Evolutionary conservation across 2,113 vertebrate genomes (phyloP).

Genomic region (Eurypyga helias): DNA sequence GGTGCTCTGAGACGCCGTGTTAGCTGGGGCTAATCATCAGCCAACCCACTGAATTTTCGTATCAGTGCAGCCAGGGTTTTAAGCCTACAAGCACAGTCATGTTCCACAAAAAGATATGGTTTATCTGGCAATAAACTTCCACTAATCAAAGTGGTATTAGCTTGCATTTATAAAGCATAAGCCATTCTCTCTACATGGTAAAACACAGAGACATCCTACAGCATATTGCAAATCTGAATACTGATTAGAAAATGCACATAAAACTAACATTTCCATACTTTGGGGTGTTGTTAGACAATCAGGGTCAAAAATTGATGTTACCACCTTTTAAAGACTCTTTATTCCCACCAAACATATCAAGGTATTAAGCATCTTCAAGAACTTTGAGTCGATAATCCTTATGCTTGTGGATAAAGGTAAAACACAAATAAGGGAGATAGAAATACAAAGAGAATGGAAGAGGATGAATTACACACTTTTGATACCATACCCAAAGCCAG

Average conservation of each 20-base stretch:
- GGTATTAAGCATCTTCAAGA: background rate
- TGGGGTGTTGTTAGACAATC: background rate
- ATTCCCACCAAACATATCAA: background rate
- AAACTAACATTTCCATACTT: background rate
- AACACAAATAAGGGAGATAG: background rate
- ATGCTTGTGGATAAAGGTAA: background rate
- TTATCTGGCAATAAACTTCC: background rate
- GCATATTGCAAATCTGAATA: background rate
- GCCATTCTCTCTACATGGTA: rapidly evolving
- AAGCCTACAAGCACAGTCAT: background rate
- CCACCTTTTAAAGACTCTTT: background rate
- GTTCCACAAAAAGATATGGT: background rate
- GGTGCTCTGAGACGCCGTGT: background rate
- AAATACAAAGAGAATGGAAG: background rate
- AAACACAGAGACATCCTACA: background rate
- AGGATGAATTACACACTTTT: background rate
- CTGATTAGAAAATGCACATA: background rate
- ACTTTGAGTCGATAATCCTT: background rate
- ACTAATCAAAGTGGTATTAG: background rate
- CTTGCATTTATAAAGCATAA: background rate
- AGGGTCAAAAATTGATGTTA: background rate
- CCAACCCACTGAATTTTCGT: background rate
- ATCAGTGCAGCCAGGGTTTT: background rate
- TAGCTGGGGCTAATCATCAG: background rate
- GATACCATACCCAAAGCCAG: background rate